phyloP scores from a whole-genome alignment of 2,113 vertebrate species.

The Planiliza haematocheilus region DNA sequence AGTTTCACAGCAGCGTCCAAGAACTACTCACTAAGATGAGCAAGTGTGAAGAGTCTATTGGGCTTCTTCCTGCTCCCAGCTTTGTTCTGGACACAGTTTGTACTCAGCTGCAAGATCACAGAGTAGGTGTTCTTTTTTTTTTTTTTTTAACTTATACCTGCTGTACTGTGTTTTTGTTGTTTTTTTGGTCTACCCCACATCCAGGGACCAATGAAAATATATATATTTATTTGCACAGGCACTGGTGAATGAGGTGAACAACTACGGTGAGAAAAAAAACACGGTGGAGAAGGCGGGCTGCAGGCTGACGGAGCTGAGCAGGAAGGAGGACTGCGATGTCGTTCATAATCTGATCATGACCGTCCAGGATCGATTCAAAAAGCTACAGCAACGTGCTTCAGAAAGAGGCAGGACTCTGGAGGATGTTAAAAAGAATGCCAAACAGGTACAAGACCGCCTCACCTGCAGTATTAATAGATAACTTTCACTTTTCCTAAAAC shows the following conservation, averaged over 20 bases:
- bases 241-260: constrained; percentile 80
- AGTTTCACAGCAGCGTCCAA: constrained; percentile 88
- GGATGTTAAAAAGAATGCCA: constrained; percentile 83
- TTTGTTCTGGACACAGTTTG: constrained; percentile 85
- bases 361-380: constrained; percentile 82
- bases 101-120: constrained; percentile 87
- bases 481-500: neutral
- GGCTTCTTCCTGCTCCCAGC: constrained; percentile 81
- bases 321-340: constrained; percentile 84
- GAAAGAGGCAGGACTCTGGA: constrained; percentile 83
- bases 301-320: constrained; percentile 81
- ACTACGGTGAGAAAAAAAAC: constrained; percentile 79
- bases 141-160: neutral
- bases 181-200: neutral
- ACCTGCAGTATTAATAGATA: neutral
- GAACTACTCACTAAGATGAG: constrained; percentile 87
- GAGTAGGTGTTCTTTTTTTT: constrained; percentile 70
- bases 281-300: constrained; percentile 78
- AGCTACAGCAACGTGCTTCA: constrained; percentile 76
- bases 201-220: neutral
- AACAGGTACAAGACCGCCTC: constrained; percentile 77
- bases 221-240: constrained; percentile 66
- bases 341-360: constrained; percentile 84
- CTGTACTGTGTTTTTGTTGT: neutral
- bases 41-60: constrained; percentile 82